phyloP scores from a whole-genome alignment of 2,113 vertebrate genomes.

The Muntiacus reevesi region DNA sequence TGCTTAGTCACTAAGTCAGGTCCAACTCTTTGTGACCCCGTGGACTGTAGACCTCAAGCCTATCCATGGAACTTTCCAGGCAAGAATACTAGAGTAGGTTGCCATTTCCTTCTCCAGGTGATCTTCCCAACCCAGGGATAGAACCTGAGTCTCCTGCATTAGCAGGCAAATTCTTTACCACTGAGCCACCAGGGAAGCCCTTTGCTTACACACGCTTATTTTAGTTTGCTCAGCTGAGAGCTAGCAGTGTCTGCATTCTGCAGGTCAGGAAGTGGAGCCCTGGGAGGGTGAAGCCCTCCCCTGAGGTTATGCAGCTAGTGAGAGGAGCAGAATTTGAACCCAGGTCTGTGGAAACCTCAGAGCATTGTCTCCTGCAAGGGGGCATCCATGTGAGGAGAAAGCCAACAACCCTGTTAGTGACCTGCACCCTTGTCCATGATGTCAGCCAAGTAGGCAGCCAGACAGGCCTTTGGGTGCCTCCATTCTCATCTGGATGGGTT shows the following conservation, averaged over 20 bases:
- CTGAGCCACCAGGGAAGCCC: neutral
- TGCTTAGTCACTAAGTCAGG: neutral
- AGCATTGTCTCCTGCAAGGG: neutral
- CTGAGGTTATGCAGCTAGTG: neutral
- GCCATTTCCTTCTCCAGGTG: neutral
- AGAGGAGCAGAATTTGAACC: neutral
- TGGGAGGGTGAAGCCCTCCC: neutral
- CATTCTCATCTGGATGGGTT: neutral
- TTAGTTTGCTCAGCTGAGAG: neutral
- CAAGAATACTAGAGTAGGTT: neutral
- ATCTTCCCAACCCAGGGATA: neutral
- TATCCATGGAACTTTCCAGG: neutral
- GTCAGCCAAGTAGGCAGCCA: neutral
- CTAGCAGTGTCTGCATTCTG: neutral
- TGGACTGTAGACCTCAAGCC: neutral
- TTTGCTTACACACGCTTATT: neutral
- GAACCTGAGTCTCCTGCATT: neutral
- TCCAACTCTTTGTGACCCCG: neutral
- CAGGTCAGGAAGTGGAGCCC: neutral
- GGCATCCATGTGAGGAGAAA: neutral
- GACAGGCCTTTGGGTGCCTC: neutral
- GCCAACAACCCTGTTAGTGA: rapidly evolving
- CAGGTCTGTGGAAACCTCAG: neutral
- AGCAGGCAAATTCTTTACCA: neutral
- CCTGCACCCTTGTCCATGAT: neutral